Evolutionary conservation across 2,113 vertebrate species (phyloP).

Genomic region (Crocuta crocuta): DNA sequence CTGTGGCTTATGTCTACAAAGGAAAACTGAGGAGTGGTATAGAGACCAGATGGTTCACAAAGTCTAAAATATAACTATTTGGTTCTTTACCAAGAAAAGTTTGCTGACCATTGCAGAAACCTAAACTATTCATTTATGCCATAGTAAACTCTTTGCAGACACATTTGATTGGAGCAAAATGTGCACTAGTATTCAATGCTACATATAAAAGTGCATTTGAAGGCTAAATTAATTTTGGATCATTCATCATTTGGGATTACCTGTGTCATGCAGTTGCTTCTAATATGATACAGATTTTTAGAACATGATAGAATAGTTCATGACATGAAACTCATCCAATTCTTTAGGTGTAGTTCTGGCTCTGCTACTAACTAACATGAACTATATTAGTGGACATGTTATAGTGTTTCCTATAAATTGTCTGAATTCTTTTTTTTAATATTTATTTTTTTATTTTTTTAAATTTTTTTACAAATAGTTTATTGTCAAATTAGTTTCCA

Average conservation of each 20-base stretch:
- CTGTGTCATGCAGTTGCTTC: not conserved
- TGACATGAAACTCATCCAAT: not conserved
- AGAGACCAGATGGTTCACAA: not conserved
- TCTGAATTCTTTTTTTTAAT: not conserved
- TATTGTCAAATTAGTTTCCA: too few species aligned
- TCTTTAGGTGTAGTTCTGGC: not conserved
- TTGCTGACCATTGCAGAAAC: not conserved
- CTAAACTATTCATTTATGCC: not conserved
- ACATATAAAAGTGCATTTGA: not conserved
- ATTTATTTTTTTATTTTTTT: too few species aligned
- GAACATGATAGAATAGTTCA: not conserved
- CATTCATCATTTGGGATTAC: slow-evolving; percentile 7
- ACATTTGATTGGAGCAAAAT: not conserved
- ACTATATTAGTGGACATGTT: not conserved
- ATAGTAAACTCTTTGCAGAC: not conserved
- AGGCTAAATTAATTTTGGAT: not conserved
- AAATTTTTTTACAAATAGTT: too few species aligned
- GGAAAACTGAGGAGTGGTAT: not conserved
- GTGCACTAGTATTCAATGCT: not conserved
- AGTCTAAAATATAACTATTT: not conserved
- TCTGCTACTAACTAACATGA: not conserved
- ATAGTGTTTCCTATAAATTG: not conserved
- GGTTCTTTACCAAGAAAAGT: not conserved
- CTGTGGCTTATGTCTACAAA: not conserved
- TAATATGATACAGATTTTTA: not conserved